phyloP scores from a whole-genome alignment of 2,113 vertebrate genomes.

The Saguinus midas region DNA sequence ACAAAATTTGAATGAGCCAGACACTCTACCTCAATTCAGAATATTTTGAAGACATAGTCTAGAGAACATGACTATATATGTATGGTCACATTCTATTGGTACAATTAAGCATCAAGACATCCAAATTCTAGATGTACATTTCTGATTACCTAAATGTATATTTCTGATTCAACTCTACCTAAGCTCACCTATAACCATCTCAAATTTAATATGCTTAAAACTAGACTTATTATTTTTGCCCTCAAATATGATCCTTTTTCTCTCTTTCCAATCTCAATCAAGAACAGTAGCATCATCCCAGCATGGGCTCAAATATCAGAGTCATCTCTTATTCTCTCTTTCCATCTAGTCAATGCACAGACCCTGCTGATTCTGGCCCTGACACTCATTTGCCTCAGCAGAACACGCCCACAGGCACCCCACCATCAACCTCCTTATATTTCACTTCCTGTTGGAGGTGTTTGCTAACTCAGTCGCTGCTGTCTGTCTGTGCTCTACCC shows the following conservation, averaged over 20 bases:
- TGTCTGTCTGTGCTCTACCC: not conserved
- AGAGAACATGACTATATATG: too few species aligned
- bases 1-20: not conserved
- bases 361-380: not conserved
- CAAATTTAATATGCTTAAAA: not conserved
- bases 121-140: not conserved
- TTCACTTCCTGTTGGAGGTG: not conserved
- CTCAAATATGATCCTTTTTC: not conserved
- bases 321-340: not conserved
- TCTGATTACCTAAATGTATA: not conserved
- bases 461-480: not conserved
- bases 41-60: not conserved
- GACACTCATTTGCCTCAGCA: not conserved
- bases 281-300: not conserved
- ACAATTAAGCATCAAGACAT: not conserved
- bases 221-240: not conserved
- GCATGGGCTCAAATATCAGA: not conserved
- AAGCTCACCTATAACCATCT: not conserved
- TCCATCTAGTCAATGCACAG: not conserved
- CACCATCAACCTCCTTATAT: not conserved
- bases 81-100: too few species aligned
- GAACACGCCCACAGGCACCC: not conserved
- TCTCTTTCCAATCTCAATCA: not conserved
- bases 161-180: not conserved
- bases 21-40: not conserved